Evolutionary conservation across 2,797 vertebrate species (phyloP), one percentile per base, ranked within the genome.

Genomic region (Lagocephalus sceleratus): DNA sequence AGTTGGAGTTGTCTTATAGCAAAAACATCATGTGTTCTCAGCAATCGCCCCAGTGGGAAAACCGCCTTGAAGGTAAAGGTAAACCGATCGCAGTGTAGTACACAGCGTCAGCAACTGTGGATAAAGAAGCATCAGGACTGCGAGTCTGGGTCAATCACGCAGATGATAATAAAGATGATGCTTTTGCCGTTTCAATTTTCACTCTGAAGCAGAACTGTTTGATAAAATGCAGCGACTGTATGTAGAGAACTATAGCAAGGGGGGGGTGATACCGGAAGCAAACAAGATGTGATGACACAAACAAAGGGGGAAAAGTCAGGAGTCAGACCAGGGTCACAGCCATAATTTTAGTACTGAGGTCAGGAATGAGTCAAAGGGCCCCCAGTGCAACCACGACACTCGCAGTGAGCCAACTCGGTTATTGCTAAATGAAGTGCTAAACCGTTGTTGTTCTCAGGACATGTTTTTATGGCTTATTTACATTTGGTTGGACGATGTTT

Each of bases 21-120:
- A 78, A 85, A 73, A 63, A 32, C 68, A 60, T 66, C 62, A 68
- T 56, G 51, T 41, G 22, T 70, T 71, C 67, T 46, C 43, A 55
- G 4, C 71, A 75, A 72, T 59, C 66, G 51, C 65, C 54, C 79
- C 60, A 2, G n/a, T 3, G 44, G 70, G 69, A 50, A 35, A 62
- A 66, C 57, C 58, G 26, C 26, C 41, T 46, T 42, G 25, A 26
- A 74, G 43, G 29, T 62, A 17, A 53, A 59, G 70, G 71, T 73
- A 84, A 73, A 56, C 39, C 61, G 72, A 62, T 46, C 65, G 20
- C 51, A 46, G 54, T 56, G 71, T 1, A 41, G 14, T 19, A 47
- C 48, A 71, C 38, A 61, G 39, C 39, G 35, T 62, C 64, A 47
- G 8, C 45, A 54, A 39, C 16, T 21, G 44, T 57, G 57, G 63